Evolutionary conservation across 2,888 invertebrate genomes (phyloP).

Genomic region (Leptodirus hochenwartii): DNA sequence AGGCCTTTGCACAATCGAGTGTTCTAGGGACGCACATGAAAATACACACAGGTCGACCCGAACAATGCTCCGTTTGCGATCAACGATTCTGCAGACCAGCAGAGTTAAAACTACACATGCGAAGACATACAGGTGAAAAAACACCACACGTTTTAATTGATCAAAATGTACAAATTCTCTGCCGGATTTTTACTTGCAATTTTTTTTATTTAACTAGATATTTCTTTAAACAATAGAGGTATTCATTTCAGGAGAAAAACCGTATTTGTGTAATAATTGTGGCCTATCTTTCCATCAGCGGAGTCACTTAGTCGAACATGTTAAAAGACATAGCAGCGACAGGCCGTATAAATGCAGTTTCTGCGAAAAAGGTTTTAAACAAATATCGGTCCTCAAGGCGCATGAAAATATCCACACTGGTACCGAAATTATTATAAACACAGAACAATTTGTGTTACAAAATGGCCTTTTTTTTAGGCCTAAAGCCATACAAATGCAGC

Average conservation of each 20-base stretch:
- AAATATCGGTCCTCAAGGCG: conserved; percentile 18
- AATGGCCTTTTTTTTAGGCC: too few relatives aligned
- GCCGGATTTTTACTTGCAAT: neutral
- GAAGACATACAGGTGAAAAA: conserved; percentile 23
- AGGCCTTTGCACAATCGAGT: conserved; percentile 21
- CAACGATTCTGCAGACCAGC: conserved; percentile 22
- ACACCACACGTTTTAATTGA: too few relatives aligned
- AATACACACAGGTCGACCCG: conserved; percentile 21
- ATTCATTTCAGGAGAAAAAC: conserved; percentile 20
- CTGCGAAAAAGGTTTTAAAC: conserved; percentile 22
- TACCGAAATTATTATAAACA: too few relatives aligned
- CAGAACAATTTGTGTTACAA: too few relatives aligned
- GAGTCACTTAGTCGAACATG: conserved; percentile 23
- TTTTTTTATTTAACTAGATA: too few relatives aligned
- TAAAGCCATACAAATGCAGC: too few relatives aligned
- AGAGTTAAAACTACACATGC: conserved; percentile 21
- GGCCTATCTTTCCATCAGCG: conserved; percentile 21
- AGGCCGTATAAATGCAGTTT: conserved; percentile 20
- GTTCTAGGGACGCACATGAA: conserved; percentile 22
- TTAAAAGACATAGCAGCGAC: conserved; percentile 20
- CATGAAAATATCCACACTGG: conserved; percentile 23
- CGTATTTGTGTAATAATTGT: conserved; percentile 21
- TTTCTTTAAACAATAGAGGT: too few relatives aligned
- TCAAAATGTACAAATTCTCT: neutral
- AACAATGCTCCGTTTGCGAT: conserved; percentile 20